These are phyloP conservation scores for Clistopyga incitator DNA, from an alignment of 2,888 invertebrate species.

Conservation along the genomic window DNA sequence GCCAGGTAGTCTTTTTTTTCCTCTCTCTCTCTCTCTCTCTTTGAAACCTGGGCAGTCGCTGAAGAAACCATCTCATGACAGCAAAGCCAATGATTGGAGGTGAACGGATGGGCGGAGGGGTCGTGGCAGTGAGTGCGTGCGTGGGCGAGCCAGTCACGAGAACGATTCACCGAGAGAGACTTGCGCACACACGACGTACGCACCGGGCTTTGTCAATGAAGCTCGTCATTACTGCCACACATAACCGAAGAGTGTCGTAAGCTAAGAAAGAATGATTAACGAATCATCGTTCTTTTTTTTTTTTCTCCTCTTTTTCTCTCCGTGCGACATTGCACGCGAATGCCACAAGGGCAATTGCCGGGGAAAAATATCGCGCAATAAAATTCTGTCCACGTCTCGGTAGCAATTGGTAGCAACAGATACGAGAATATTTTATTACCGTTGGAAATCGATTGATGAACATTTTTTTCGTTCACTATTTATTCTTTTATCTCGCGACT, in stretches of 20 bases:
- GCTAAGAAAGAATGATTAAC: conserved; percentile 30
- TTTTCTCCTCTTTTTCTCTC: background rate
- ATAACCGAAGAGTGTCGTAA: conserved; percentile 20
- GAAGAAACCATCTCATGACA: conserved; percentile 22
- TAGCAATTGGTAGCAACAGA: no score
- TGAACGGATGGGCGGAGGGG: conserved; percentile 44
- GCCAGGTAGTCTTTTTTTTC: background rate
- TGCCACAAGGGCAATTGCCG: background rate
- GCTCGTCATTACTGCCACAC: conserved; percentile 16
- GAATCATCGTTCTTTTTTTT: conserved; percentile 2
- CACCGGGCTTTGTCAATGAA: conserved; percentile 59
- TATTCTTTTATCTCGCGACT: no score
- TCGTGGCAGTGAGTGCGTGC: conserved; percentile 38
- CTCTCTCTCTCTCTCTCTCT: background rate
- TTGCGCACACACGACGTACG: conserved; percentile 53
- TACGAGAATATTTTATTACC: background rate
- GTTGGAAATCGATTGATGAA: background rate
- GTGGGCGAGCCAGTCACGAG: conserved; percentile 59
- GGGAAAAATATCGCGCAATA: conserved; percentile 9
- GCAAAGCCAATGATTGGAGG: conserved; percentile 6
- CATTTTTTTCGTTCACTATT: no score
- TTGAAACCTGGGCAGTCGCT: conserved; percentile 9
- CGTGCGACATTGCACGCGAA: conserved; percentile 16
- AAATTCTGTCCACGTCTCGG: background rate
- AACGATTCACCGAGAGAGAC: conserved; percentile 45